Percentiles rank a stretch among this genome's conserved stretches.
phyloP scores from a whole-genome alignment of 2,797 vertebrate species.

The Urosaurus nigricauda region DNA sequence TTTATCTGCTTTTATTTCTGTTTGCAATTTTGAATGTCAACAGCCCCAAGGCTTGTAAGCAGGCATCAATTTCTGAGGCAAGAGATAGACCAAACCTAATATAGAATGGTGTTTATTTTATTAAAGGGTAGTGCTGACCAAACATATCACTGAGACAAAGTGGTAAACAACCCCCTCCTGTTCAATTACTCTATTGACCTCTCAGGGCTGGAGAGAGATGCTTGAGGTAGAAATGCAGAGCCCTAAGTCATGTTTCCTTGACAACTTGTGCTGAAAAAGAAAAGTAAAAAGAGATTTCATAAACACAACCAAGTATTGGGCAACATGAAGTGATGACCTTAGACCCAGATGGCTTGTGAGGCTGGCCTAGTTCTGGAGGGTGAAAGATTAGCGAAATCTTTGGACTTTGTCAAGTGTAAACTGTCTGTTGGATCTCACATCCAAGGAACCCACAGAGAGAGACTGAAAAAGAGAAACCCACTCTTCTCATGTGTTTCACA shows the following conservation, averaged over 20 bases:
- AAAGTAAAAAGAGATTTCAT: slow-evolving; percentile 59
- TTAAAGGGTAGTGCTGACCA: slow-evolving; percentile 56
- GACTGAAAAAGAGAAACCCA: background rate
- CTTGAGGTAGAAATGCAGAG: slow-evolving; percentile 63
- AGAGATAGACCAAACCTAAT: background rate
- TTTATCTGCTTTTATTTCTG: background rate
- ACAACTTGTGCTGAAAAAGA: slow-evolving; percentile 70
- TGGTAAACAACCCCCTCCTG: slow-evolving; percentile 57
- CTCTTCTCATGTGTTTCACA: background rate
- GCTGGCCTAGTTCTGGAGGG: accelerated
- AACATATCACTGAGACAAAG: slow-evolving; percentile 37
- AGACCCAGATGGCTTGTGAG: slow-evolving; percentile 22
- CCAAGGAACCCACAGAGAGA: too few species aligned
- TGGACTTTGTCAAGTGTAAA: background rate
- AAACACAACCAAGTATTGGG: slow-evolving; percentile 31
- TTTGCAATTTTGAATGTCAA: slow-evolving; percentile 34
- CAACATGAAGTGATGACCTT: slow-evolving; percentile 39
- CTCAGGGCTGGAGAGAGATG: slow-evolving; percentile 39
- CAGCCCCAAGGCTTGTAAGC: background rate
- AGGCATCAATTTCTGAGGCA: slow-evolving; percentile 41
- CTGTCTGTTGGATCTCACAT: background rate
- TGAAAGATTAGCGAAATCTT: background rate
- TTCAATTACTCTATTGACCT: slow-evolving; percentile 75
- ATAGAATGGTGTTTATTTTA: slow-evolving; percentile 55
- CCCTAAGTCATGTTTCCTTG: slow-evolving; percentile 75